These are phyloP conservation scores for Clavelina lepadiformis DNA, from an alignment of 23 tunicate species.

Conservation along the genomic window DNA sequence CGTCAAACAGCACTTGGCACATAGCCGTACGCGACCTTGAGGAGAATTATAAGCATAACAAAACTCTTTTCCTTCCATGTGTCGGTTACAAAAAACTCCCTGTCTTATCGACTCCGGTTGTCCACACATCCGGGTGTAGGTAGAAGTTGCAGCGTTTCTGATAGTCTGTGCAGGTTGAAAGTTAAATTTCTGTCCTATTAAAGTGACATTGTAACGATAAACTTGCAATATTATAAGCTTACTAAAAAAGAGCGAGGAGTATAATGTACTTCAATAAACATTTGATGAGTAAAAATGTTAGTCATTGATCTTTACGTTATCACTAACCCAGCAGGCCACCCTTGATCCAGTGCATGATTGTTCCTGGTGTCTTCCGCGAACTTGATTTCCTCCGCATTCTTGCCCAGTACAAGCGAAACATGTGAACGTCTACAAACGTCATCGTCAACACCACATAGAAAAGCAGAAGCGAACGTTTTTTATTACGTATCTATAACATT, in stretches of 20 bases:
- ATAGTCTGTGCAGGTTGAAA: constrained; percentile 21
- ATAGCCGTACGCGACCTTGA: constrained; percentile 25
- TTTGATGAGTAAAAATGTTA: no score
- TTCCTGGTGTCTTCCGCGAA: constrained; percentile 20
- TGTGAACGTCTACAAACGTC: constrained; percentile 21
- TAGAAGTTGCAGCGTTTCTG: constrained; percentile 27
- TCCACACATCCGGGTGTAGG: constrained; percentile 52
- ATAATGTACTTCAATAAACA: no score
- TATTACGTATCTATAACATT: no score
- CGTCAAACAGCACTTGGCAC: constrained; percentile 76
- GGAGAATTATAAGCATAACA: constrained; percentile 33
- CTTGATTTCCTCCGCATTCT: constrained; percentile 21
- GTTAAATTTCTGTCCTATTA: not conserved
- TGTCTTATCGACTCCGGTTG: constrained; percentile 73
- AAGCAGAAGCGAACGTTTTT: no score
- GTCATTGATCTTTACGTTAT: no score
- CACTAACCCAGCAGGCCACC: constrained; percentile 88
- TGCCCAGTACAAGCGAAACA: constrained; percentile 50
- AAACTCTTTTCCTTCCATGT: constrained; percentile 87
- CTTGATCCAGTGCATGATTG: constrained; percentile 56
- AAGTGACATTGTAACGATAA: no score
- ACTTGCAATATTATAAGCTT: no score
- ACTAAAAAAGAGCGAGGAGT: no score
- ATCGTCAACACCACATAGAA: no score
- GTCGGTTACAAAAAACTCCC: constrained; percentile 90